phyloP scores from a whole-genome alignment of 2,888 invertebrate species.

The Habroteleia sp. region DNA sequence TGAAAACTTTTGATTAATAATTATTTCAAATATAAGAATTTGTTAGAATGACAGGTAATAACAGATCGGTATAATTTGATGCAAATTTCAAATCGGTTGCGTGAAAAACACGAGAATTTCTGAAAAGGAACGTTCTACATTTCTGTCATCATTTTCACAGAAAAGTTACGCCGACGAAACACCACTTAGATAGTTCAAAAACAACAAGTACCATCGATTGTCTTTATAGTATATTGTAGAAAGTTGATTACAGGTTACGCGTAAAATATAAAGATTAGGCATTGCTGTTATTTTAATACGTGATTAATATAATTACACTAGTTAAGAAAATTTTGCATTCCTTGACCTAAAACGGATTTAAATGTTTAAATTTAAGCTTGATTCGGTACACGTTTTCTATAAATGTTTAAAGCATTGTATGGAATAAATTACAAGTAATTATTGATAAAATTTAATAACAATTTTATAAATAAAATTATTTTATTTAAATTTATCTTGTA shows the following conservation, averaged over 20 bases:
- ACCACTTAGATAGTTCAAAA: conserved; percentile 33
- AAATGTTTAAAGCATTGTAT: too few relatives aligned
- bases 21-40: too few relatives aligned
- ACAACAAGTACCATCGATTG: conserved; percentile 34
- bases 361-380: background rate
- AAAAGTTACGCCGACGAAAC: conserved; percentile 22
- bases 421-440: too few relatives aligned
- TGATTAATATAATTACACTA: conserved; percentile 37
- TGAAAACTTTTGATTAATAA: too few relatives aligned
- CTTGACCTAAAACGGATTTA: conserved; percentile 25
- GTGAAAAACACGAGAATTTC: conserved; percentile 29
- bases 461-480: too few relatives aligned
- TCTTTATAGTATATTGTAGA: conserved; percentile 44
- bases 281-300: conserved; percentile 33
- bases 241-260: conserved; percentile 49
- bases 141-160: conserved; percentile 25
- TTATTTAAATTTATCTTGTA: too few relatives aligned
- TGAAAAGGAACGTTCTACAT: conserved; percentile 25
- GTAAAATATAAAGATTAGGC: conserved; percentile 42
- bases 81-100: conserved; percentile 3
- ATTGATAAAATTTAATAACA: too few relatives aligned
- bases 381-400: too few relatives aligned
- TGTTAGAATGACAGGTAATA: too few relatives aligned
- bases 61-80: conserved; percentile 18
- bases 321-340: conserved; percentile 13